These are phyloP conservation scores for Phrynosoma platyrhinos DNA, from an alignment of 2,113 vertebrate genomes.

Conservation along the genomic window DNA sequence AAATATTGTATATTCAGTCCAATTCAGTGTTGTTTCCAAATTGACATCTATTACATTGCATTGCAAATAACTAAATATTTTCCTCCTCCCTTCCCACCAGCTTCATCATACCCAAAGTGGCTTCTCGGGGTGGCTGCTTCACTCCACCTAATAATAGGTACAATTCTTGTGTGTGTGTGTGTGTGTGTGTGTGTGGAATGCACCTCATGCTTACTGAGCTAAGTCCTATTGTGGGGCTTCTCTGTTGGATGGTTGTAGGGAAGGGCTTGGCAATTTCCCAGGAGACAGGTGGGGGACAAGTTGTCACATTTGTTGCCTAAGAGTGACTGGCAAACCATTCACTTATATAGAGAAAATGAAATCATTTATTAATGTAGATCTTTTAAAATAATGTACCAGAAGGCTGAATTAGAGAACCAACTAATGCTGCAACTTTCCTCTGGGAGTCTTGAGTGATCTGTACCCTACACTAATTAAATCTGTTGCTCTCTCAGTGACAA, in stretches of 20 bases:
- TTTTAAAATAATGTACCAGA: not conserved
- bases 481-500: not conserved
- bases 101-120: too few species aligned
- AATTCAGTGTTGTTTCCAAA: too few species aligned
- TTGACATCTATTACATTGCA: too few species aligned
- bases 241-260: not conserved
- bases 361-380: not conserved
- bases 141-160: too few species aligned
- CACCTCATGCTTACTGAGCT: not conserved
- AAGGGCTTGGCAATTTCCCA: not conserved
- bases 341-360: not conserved
- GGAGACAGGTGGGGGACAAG: not conserved
- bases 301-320: too few species aligned
- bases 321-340: not conserved
- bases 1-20: too few species aligned
- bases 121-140: too few species aligned
- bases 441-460: not conserved
- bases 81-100: too few species aligned
- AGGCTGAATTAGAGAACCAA: not conserved
- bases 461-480: not conserved
- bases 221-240: not conserved
- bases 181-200: not conserved
- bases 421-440: not conserved
- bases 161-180: too few species aligned
- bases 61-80: too few species aligned